These are phyloP conservation scores for Brachystomella parvula DNA, from an alignment of 1,140 invertebrate species.

Conservation along the genomic window DNA sequence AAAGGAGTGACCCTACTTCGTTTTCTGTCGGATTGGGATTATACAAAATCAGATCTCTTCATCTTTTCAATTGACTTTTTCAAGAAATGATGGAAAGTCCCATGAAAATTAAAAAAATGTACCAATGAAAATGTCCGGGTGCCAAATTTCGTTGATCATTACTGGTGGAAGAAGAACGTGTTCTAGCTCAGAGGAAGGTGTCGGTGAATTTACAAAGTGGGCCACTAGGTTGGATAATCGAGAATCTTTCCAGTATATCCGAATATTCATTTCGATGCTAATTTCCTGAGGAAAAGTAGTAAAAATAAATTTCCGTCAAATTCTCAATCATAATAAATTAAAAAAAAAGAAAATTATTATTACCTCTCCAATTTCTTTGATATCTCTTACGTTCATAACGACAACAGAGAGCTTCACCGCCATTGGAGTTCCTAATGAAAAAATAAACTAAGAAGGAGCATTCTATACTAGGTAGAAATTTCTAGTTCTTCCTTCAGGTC, in stretches of 20 bases:
- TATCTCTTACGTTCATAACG: slow-evolving; percentile 10
- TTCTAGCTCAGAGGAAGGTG: not conserved
- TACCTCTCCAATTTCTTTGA: slow-evolving; percentile 18
- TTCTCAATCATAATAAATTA: not conserved
- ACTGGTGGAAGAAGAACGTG: not conserved
- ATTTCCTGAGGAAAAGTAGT: slow-evolving; percentile 12
- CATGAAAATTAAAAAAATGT: not conserved
- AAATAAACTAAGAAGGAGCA: not conserved
- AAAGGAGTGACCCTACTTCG: too few relatives aligned
- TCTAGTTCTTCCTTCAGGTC: too few relatives aligned
- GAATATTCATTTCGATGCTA: slow-evolving; percentile 15
- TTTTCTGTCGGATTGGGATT: too few relatives aligned
- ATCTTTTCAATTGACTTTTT: too few relatives aligned
- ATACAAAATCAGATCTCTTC: too few relatives aligned
- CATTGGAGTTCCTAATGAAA: not conserved
- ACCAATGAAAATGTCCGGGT: slow-evolving; percentile 20
- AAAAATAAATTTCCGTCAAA: not conserved
- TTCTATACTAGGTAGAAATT: too few relatives aligned
- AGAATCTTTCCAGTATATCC: slow-evolving; percentile 16
- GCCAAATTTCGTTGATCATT: slow-evolving; percentile 11
- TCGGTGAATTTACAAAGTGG: not conserved
- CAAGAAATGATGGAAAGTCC: not conserved
- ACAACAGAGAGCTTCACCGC: slow-evolving; percentile 12
- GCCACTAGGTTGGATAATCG: not conserved
- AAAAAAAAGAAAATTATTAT: not conserved